Conservation (phyloP, 2,113 vertebrate species). For the Myodes glareolus region DNA sequence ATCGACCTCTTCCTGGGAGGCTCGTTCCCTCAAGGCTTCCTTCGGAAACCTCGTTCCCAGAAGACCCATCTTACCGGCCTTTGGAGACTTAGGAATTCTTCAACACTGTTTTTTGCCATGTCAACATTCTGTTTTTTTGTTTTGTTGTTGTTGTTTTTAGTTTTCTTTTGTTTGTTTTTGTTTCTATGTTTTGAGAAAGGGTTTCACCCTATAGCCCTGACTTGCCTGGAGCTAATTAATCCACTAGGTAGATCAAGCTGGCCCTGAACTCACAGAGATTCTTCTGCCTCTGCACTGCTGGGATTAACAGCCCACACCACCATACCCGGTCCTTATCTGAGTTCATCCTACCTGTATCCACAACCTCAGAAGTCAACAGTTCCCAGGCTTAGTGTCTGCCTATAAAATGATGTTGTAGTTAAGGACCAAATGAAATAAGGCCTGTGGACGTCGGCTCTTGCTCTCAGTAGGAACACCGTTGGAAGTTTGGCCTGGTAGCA, state of each 20-base stretch:
- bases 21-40: background rate
- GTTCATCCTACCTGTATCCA: background rate
- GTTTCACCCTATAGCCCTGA: background rate
- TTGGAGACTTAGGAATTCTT: background rate
- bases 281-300: background rate
- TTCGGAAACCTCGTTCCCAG: background rate
- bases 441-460: background rate
- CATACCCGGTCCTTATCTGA: fast-evolving
- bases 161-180: background rate
- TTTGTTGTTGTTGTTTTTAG: background rate
- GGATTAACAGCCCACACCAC: background rate
- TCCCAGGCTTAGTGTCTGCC: background rate
- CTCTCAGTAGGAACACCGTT: background rate
- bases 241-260: background rate
- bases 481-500: background rate
- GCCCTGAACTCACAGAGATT: background rate
- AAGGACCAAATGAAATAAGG: background rate
- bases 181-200: background rate
- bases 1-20: background rate
- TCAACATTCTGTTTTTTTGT: background rate
- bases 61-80: background rate
- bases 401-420: background rate
- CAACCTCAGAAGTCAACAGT: background rate
- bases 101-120: background rate
- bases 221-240: background rate